phyloP scores from a whole-genome alignment of 1,140 invertebrate genomes.

The Onthophagus taurus region DNA sequence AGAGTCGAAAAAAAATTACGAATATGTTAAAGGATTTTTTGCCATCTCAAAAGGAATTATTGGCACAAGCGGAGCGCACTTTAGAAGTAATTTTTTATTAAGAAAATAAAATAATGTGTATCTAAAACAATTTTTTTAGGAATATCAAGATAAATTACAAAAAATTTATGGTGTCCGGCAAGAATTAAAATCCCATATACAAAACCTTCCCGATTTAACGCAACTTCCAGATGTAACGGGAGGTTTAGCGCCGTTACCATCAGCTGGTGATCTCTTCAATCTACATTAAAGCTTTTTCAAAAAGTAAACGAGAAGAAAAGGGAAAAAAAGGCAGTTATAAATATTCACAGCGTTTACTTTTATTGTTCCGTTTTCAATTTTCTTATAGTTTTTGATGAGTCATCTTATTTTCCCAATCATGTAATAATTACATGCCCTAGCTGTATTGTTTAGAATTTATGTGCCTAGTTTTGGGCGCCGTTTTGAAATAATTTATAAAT shows the following conservation, averaged over 20 bases:
- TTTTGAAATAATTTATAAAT: too few relatives aligned
- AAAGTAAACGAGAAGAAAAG: too few relatives aligned
- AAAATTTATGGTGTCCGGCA: constrained; percentile 75
- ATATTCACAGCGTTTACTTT: too few relatives aligned
- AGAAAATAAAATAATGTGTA: background rate
- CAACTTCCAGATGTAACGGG: constrained; percentile 83
- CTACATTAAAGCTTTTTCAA: too few relatives aligned
- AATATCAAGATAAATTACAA: constrained; percentile 76
- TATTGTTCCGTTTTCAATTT: too few relatives aligned
- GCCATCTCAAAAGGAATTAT: constrained; percentile 70
- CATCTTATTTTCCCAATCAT: too few relatives aligned
- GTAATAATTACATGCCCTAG: too few relatives aligned
- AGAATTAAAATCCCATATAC: constrained; percentile 85
- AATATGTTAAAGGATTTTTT: constrained; percentile 83
- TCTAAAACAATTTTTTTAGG: constrained; percentile 48
- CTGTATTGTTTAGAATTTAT: too few relatives aligned
- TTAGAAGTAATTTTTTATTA: constrained; percentile 71
- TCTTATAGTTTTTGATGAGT: too few relatives aligned
- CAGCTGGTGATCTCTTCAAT: constrained; percentile 82
- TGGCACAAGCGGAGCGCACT: constrained; percentile 73
- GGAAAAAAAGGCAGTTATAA: too few relatives aligned
- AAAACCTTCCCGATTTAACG: constrained; percentile 85
- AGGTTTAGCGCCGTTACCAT: constrained; percentile 82
- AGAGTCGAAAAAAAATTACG: constrained; percentile 73
- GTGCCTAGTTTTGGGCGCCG: too few relatives aligned